Percentiles rank a stretch among this genome's conserved stretches.
Evolutionary conservation across 2,888 invertebrate genomes (phyloP).

Genomic region (Perizoma flavofasciatum): DNA sequence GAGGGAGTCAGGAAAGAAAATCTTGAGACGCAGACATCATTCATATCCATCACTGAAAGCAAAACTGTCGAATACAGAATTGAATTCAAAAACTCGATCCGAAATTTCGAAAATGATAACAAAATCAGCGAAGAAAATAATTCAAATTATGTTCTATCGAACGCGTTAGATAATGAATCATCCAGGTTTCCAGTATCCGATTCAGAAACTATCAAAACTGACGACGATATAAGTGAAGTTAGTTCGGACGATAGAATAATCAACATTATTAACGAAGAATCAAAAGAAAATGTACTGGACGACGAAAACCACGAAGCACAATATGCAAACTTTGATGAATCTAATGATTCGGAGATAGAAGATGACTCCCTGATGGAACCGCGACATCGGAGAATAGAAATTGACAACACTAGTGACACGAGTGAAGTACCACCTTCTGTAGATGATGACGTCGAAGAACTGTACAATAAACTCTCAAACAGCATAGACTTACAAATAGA

Average conservation of each 20-base stretch:
- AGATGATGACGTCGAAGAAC: slow-evolving; percentile 63
- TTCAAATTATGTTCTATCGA: slow-evolving; percentile 26
- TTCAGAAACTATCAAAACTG: slow-evolving; percentile 46
- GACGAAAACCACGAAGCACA: slow-evolving; percentile 42
- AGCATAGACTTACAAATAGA: slow-evolving; percentile 48
- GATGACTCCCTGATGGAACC: slow-evolving; percentile 68
- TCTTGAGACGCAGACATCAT: slow-evolving; percentile 73
- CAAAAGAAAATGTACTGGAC: slow-evolving; percentile 43
- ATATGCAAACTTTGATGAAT: slow-evolving; percentile 46
- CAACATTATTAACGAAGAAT: slow-evolving; percentile 48
- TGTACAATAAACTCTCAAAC: slow-evolving; percentile 62
- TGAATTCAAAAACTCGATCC: slow-evolving; percentile 46
- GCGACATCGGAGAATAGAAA: slow-evolving; percentile 31
- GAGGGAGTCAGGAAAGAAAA: slow-evolving; percentile 49
- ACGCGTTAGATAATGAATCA: slow-evolving; percentile 53
- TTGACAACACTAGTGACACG: slow-evolving; percentile 46
- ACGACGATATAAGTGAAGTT: slow-evolving; percentile 40
- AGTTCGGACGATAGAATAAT: slow-evolving; percentile 47
- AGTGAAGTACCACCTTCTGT: slow-evolving; percentile 57
- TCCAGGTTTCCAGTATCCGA: slow-evolving; percentile 54
- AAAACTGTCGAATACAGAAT: slow-evolving; percentile 62
- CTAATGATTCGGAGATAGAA: slow-evolving; percentile 59
- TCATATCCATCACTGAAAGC: slow-evolving; percentile 64
- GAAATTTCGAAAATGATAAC: slow-evolving; percentile 27
- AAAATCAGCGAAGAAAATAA: slow-evolving; percentile 18